phyloP scores from a whole-genome alignment of 1,140 invertebrate genomes.

The Zaprionus tsacasi region DNA sequence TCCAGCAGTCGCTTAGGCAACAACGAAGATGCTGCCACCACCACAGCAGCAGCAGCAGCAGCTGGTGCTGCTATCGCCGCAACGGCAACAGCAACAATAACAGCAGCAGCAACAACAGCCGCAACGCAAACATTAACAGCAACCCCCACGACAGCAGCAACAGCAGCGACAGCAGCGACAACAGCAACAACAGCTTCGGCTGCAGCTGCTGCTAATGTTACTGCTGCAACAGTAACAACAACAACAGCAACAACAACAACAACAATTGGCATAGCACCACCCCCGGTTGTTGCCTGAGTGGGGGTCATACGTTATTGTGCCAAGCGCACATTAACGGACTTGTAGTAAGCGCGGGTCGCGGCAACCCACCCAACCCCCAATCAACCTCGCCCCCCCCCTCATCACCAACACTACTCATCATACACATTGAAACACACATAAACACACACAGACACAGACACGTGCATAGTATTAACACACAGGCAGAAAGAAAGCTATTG shows the following conservation, averaged over 20 bases:
- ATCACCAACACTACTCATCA: conserved; percentile 14
- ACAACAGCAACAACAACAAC: conserved; percentile 30
- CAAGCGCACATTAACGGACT: conserved; percentile 76
- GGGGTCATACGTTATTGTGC: conserved; percentile 83
- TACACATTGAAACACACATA: conserved; percentile 7
- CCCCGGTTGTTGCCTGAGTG: conserved; percentile 83
- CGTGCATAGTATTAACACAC: conserved; percentile 71
- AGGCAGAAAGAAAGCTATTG: conserved; percentile 37
- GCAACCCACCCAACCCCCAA: conserved; percentile 7
- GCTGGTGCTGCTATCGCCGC: background rate
- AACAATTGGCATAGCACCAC: conserved; percentile 69
- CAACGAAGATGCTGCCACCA: conserved; percentile 4
- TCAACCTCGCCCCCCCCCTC: background rate
- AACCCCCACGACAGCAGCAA: conserved; percentile 19
- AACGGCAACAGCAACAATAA: conserved; percentile 11
- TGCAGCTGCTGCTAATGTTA: conserved; percentile 4
- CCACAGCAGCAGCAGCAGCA: conserved; percentile 6
- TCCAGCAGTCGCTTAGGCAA: conserved; percentile 35
- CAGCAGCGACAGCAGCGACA: background rate
- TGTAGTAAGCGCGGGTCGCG: conserved; percentile 78
- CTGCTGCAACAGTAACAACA: conserved; percentile 18
- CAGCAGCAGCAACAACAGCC: conserved; percentile 23
- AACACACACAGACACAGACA: conserved; percentile 14
- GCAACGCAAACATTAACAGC: background rate
- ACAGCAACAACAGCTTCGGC: conserved; percentile 4